These are phyloP conservation scores for Platyscapa corneri DNA, from an alignment of 1,140 invertebrate genomes.

Conservation along the genomic window DNA sequence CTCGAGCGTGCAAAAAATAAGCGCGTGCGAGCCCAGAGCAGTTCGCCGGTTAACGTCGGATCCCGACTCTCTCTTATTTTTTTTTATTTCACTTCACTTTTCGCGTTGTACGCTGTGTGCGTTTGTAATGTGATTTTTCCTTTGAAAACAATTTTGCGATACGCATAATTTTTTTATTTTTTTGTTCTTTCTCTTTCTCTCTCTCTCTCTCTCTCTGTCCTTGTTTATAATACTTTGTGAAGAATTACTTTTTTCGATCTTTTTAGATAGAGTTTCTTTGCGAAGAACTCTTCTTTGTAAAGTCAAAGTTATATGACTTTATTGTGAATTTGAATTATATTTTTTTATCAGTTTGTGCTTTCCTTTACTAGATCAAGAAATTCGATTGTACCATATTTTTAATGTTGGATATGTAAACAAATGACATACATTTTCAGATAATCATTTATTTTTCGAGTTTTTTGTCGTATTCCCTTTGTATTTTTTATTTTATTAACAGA, in stretches of 20 bases:
- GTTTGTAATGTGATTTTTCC: slow-evolving; percentile 14
- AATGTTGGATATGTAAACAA: no score
- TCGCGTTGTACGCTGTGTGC: not conserved
- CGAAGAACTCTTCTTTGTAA: not conserved
- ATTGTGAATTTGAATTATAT: not conserved
- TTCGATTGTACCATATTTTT: no score
- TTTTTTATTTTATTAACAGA: no score
- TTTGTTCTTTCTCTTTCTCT: no score
- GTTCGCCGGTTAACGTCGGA: slow-evolving; percentile 47
- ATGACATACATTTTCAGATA: no score
- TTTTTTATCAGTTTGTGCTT: not conserved
- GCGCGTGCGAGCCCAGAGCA: slow-evolving; percentile 24
- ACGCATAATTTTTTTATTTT: not conserved
- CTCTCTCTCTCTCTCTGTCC: no score
- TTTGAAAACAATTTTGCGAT: slow-evolving; percentile 7
- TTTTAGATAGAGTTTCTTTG: not conserved
- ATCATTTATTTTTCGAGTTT: no score
- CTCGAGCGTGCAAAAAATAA: slow-evolving; percentile 35
- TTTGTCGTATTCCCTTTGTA: no score
- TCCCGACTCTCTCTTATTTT: slow-evolving; percentile 22
- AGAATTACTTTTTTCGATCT: not conserved
- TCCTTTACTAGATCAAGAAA: no score
- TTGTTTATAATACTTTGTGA: not conserved
- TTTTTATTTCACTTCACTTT: not conserved
- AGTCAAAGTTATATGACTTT: no score